Base-by-base conservation (phyloP, 2,113 vertebrate species). In the Anser cygnoides region DNA sequence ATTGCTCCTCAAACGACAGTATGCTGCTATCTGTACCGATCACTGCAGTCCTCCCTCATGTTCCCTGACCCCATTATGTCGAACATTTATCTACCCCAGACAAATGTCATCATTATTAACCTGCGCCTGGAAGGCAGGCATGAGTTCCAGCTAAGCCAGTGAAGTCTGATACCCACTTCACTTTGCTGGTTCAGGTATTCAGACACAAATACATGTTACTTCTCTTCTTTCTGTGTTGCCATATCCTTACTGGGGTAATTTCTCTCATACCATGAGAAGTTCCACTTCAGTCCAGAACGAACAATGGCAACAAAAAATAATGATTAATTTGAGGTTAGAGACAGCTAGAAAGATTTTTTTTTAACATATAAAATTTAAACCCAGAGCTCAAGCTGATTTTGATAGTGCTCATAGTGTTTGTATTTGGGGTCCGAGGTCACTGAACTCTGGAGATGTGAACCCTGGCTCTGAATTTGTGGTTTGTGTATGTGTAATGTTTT, bases 41-140 rank as follows among this genome's bases (percentile, higher is more conserved):
- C 33, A 58, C 10, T 81, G n/a, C 72, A 50, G 89, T 46, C 16
- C 49, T 67, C 44, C 75, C 62, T 73, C 77, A 46, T 8, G 0
- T 67, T 71, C 61, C 41, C 37, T 86, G 94, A 90, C 62, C 87
- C 54, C 87, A 65, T n/a, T 61, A 31, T 66, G 83, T 81, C 5
- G 1, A 73, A 75, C 52, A 84, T 70, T 62, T 75, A 74, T 81
- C 74, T 74, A 3, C 59, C 63, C 26, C 61, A 76, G 72, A 81
- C 37, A 65, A 91, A 90, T n/a, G 33, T 54, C 43, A 84, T 37
- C 74, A 29, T 79, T 72, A 74, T 86, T 96, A 91, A 93, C 90
- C 94, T 80, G 72, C 41, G 71, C 58, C 87, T 85, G 81, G 77
- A 83, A 87, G 82, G 70, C 73, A 44, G 49, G 22, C 11, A 20